phyloP scores from a whole-genome alignment of 2,113 vertebrate genomes.

The Leucosticte australis region DNA sequence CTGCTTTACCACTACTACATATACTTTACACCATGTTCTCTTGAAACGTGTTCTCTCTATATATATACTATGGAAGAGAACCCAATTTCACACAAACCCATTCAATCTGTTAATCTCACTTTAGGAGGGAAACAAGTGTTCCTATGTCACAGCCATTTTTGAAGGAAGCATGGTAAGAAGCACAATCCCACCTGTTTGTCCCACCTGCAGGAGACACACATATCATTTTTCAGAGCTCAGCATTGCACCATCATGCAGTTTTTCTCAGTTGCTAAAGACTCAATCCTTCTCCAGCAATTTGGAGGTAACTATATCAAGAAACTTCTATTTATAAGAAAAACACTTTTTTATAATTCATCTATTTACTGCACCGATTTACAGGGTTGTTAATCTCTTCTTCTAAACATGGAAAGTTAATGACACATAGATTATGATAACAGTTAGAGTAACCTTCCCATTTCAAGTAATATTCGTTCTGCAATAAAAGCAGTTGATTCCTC shows the following conservation, averaged over 20 bases:
- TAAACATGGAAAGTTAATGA: slow-evolving; percentile 79
- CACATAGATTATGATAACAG: slow-evolving; percentile 75
- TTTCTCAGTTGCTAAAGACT: neutral
- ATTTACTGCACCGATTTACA: slow-evolving; percentile 69
- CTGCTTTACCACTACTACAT: neutral
- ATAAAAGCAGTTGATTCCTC: slow-evolving; percentile 76
- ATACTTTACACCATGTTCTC: neutral
- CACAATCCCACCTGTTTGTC: neutral
- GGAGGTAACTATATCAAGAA: neutral
- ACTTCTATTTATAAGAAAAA: slow-evolving; percentile 50
- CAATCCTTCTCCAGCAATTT: neutral
- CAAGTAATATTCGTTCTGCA: slow-evolving; percentile 74
- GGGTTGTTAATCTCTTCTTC: slow-evolving; percentile 74
- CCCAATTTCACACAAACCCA: neutral
- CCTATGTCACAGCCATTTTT: neutral
- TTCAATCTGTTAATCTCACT: neutral
- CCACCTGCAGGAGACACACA: neutral
- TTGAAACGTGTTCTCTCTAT: neutral
- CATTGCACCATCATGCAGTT: neutral
- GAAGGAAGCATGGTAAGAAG: neutral
- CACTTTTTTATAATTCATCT: slow-evolving; percentile 57
- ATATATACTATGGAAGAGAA: neutral
- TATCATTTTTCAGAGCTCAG: neutral
- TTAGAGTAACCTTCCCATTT: slow-evolving; percentile 74
- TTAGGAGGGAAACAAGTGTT: neutral